Conservation (phyloP, 2,113 vertebrate species). For the Brachionichthys hirsutus region DNA sequence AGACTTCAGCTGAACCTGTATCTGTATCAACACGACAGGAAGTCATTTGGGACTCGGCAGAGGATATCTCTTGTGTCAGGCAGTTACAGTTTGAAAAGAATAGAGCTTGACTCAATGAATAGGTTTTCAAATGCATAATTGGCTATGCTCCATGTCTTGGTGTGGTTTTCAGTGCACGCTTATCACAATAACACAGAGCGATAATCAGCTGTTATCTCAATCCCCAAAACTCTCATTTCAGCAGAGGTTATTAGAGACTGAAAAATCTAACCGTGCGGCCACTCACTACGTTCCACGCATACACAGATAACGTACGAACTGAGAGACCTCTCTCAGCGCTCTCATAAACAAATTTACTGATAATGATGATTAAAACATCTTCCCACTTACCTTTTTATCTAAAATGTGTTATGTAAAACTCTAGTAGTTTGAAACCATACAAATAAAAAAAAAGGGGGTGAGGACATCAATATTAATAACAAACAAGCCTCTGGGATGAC, state of each 20-base stretch:
- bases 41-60: slow-evolving; percentile 63
- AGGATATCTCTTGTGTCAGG: slow-evolving; percentile 67
- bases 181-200: slow-evolving; percentile 68
- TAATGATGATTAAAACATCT: slow-evolving; percentile 66
- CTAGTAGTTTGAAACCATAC: slow-evolving; percentile 38
- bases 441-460: no score
- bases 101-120: slow-evolving; percentile 57
- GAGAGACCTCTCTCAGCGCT: slow-evolving; percentile 58
- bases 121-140: slow-evolving; percentile 70
- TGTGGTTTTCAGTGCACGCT: slow-evolving; percentile 63
- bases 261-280: slow-evolving; percentile 61
- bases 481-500: slow-evolving; percentile 9
- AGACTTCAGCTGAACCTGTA: slow-evolving; percentile 51
- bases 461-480: slow-evolving; percentile 36
- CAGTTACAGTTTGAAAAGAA: slow-evolving; percentile 59
- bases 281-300: slow-evolving; percentile 31
- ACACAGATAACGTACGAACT: slow-evolving; percentile 48
- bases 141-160: slow-evolving; percentile 55
- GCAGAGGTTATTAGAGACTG: slow-evolving; percentile 66
- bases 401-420: slow-evolving; percentile 50
- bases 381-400: slow-evolving; percentile 61
- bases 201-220: slow-evolving; percentile 72
- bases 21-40: slow-evolving; percentile 67
- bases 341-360: slow-evolving; percentile 65
- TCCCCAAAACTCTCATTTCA: slow-evolving; percentile 69